Evolutionary conservation across 2,113 vertebrate species (phyloP).

Genomic region (Amia ocellicauda): DNA sequence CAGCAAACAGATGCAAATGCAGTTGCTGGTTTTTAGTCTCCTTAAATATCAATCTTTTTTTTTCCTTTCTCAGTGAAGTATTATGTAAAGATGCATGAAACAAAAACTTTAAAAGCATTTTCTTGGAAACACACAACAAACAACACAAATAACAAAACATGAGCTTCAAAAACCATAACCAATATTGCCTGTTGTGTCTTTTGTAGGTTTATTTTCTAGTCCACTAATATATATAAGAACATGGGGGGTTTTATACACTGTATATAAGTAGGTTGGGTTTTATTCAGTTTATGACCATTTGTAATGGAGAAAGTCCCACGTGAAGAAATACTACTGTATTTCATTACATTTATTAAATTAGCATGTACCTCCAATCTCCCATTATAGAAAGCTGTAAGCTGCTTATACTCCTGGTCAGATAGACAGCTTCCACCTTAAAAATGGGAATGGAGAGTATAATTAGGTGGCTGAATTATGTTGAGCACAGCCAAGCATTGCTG

Average conservation of each 20-base stretch:
- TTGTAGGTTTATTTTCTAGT: not conserved
- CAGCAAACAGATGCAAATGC: conserved; percentile 60
- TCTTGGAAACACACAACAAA: not conserved
- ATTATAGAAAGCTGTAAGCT: conserved; percentile 55
- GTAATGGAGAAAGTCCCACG: not conserved
- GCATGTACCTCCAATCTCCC: conserved; percentile 54
- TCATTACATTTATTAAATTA: conserved; percentile 54
- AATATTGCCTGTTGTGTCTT: not conserved
- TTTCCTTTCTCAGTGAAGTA: too few relatives aligned
- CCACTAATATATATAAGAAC: not conserved
- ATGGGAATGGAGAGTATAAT: conserved; percentile 59
- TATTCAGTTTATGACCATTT: not conserved
- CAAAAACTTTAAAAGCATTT: not conserved
- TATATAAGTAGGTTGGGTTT: not conserved
- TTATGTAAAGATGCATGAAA: not conserved
- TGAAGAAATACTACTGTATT: not conserved
- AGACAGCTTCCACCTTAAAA: conserved; percentile 53
- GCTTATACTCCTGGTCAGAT: conserved; percentile 55
- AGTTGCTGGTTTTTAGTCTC: conserved; percentile 53
- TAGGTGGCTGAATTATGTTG: conserved; percentile 58
- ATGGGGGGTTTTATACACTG: not conserved
- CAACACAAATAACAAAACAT: too few relatives aligned
- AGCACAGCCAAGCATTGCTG: conserved; percentile 57
- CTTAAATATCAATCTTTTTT: conserved; percentile 58
- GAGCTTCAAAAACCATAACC: too few relatives aligned